These are phyloP conservation scores for Mormyrops boulengeri DNA, from an alignment of 2,797 vertebrate species.

Conservation along the genomic window DNA sequence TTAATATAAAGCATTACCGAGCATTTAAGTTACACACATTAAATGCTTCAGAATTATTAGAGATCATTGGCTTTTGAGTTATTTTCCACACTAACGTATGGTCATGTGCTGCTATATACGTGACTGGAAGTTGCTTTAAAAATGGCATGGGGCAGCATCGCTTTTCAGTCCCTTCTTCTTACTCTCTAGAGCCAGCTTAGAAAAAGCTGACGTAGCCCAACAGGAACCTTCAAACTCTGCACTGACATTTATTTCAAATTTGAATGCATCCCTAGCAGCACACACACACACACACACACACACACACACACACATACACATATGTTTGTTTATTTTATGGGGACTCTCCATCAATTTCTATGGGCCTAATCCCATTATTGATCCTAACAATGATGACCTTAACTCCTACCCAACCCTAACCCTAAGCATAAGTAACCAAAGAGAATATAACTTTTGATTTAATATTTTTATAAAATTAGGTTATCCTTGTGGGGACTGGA, in stretches of 20 bases:
- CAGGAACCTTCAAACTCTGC: constrained; percentile 1
- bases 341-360: background rate
- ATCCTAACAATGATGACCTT: background rate
- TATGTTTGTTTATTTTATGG: background rate
- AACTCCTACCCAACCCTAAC: background rate
- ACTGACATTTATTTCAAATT: background rate
- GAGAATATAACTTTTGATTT: background rate
- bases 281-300: too few relatives aligned
- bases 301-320: background rate
- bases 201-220: background rate
- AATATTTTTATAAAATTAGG: background rate
- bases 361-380: background rate
- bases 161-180: background rate
- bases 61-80: background rate
- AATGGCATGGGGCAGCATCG: background rate
- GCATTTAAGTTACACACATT: background rate
- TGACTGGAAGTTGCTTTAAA: background rate
- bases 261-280: background rate
- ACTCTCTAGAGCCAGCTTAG: background rate
- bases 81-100: background rate
- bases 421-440: background rate
- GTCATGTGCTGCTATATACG: background rate
- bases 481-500: background rate
- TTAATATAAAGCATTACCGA: background rate
- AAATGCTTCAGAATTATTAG: background rate